Base-by-base conservation (phyloP, 2,888 invertebrate genomes). In the Zelleria hepariella region DNA sequence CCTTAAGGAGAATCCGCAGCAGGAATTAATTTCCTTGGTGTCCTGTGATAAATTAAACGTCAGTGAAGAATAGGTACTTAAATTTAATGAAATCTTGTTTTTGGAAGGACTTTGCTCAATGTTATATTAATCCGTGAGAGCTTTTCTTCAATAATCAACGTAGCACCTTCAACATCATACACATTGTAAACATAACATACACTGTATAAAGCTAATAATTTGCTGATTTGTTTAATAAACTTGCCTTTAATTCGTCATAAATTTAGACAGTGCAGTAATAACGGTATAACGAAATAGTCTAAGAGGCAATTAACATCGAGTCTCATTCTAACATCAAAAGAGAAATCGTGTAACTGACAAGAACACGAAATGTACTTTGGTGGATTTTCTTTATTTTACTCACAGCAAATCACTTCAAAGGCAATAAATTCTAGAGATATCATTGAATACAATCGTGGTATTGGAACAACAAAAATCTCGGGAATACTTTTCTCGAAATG, bases 11-110 rank as follows among this genome's bases (percentile, higher is more conserved):
- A 66, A 65, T 66, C 66, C 70, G 65, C 67, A 48, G 59, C 63
- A 65, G 66, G 67, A 68, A 67, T 70, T 69, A 70, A 68, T 72
- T 67, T 67, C 63, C 68, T 63, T 68, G 70, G 69, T 66, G 66
- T 67, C 57, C 60, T 60, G 66, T 69, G 67, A 67, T 66, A 66
- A 68, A 67, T 69, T 67, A 67, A 71, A 72, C 66, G 66, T 66
- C 68, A 20, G 55, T 21, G 25, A 56, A 56, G 21, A 21, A 25
- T 32, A 23, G n/a, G 32, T 20, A 5, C 48, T 57, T 57, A 24
- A 57, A 23, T 47, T 57, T 57, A 24, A 57, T 47, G 48, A 57
- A 47, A 47, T 1, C 42, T 27, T 42, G 32, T 56, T n/a, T 26
- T 53, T 15, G 53, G 24, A 53, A 10, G 15, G n/a, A 25, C n/a